Conservation (phyloP, 2,113 vertebrate species). For the Dasypus novemcinctus region DNA sequence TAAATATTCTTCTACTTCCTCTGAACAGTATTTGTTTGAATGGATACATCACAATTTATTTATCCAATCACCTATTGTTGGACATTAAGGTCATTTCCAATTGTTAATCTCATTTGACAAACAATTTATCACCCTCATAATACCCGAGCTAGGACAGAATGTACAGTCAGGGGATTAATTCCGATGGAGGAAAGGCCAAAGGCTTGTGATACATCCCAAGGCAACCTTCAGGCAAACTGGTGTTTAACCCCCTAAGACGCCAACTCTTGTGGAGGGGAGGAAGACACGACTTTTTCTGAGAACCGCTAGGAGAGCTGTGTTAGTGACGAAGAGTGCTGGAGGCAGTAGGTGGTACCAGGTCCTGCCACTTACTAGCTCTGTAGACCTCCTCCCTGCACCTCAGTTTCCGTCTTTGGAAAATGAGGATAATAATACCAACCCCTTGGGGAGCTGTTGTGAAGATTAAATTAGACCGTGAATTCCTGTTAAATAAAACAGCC, state of each 20-base stretch:
- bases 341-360: background rate
- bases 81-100: background rate
- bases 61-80: background rate
- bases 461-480: conserved; percentile 34
- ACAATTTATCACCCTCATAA: background rate
- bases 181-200: background rate
- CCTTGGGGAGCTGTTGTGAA: background rate
- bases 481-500: conserved; percentile 8
- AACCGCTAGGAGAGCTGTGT: background rate
- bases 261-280: background rate
- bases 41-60: background rate
- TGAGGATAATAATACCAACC: background rate
- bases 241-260: background rate
- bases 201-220: background rate
- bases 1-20: conserved; percentile 47
- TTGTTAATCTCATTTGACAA: conserved; percentile 3
- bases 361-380: background rate
- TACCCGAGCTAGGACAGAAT: background rate
- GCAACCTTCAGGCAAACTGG: rapidly evolving
- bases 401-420: background rate
- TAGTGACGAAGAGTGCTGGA: background rate
- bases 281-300: background rate
- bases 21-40: background rate
- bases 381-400: background rate
- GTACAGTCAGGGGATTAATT: background rate